These are phyloP conservation scores for Homarus gammarus DNA, from an alignment of 2,888 invertebrate genomes.

Conservation along the genomic window DNA sequence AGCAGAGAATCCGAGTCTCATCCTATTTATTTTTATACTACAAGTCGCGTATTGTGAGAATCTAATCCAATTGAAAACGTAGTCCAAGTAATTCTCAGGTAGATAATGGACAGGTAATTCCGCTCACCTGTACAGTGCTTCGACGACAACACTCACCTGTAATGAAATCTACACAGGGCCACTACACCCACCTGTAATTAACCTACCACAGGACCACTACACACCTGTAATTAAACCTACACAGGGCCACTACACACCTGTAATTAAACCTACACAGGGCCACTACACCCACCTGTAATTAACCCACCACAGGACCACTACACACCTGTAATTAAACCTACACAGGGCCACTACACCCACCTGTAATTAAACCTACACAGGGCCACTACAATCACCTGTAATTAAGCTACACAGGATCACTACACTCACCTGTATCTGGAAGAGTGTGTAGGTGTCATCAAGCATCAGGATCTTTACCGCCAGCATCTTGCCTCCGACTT, in stretches of 20 bases:
- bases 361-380: too few species aligned
- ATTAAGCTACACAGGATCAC: background rate
- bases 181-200: too few species aligned
- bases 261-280: background rate
- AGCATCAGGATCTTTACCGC: slow-evolving; percentile 93
- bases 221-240: too few species aligned
- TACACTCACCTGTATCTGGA: slow-evolving; percentile 91
- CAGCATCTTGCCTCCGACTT: slow-evolving; percentile 89
- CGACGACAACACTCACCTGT: background rate
- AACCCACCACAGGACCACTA: background rate
- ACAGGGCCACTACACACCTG: background rate
- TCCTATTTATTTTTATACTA: too few species aligned
- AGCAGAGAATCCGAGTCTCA: too few species aligned
- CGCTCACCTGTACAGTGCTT: too few species aligned
- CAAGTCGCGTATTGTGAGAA: too few species aligned
- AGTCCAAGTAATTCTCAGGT: too few species aligned
- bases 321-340: slow-evolving; percentile 79
- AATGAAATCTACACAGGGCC: too few species aligned
- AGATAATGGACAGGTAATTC: too few species aligned
- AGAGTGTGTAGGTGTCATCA: slow-evolving; percentile 92
- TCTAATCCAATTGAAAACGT: too few species aligned
- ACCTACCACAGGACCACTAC: too few species aligned
- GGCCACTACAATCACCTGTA: slow-evolving; percentile 79
- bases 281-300: background rate
- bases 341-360: slow-evolving; percentile 79